A percentile compares a stretch with the other conserved stretches of the same genome.
Evolutionary conservation across 2,888 invertebrate genomes (phyloP).

Genomic region (Acronicta aceris): DNA sequence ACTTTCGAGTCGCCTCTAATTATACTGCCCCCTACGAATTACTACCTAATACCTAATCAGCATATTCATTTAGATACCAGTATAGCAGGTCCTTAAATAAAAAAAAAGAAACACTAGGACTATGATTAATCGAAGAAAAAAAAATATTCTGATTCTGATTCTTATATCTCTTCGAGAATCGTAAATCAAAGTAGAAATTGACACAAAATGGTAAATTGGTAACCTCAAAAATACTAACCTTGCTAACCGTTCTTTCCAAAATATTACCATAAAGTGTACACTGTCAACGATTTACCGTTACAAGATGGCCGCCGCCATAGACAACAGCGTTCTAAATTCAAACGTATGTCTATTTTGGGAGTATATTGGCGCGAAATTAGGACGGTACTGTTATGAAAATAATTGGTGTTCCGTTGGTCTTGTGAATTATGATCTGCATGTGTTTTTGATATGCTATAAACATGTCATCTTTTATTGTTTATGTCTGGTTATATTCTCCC

Average conservation of each 20-base stretch:
- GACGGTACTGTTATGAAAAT: conserved; percentile 46
- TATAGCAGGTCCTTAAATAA: too few species aligned
- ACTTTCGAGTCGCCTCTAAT: too few species aligned
- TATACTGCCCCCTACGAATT: too few species aligned
- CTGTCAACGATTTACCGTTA: conserved; percentile 53
- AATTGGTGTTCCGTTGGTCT: conserved; percentile 44
- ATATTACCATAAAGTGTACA: conserved; percentile 39
- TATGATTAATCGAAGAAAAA: too few species aligned
- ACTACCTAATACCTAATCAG: too few species aligned
- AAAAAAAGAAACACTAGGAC: too few species aligned
- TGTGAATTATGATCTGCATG: conserved; percentile 43
- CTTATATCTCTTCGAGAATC: too few species aligned
- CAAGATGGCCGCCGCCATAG: conserved; percentile 56
- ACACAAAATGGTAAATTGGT: too few species aligned
- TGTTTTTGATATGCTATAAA: conserved; percentile 31
- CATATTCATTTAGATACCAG: too few species aligned
- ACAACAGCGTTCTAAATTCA: conserved; percentile 61
- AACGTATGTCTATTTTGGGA: conserved; percentile 66
- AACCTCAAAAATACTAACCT: background rate
- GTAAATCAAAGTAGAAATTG: too few species aligned
- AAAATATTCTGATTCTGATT: too few species aligned
- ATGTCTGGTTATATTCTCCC: conserved; percentile 29
- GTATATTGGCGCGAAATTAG: conserved; percentile 68
- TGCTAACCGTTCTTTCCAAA: conserved; percentile 11
- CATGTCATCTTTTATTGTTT: conserved; percentile 4